A percentile compares a stretch with the other conserved stretches of the same genome.
These are phyloP conservation scores for Campylomormyrus tamandua DNA, from an alignment of 2,113 vertebrate species.

Conservation along the genomic window DNA sequence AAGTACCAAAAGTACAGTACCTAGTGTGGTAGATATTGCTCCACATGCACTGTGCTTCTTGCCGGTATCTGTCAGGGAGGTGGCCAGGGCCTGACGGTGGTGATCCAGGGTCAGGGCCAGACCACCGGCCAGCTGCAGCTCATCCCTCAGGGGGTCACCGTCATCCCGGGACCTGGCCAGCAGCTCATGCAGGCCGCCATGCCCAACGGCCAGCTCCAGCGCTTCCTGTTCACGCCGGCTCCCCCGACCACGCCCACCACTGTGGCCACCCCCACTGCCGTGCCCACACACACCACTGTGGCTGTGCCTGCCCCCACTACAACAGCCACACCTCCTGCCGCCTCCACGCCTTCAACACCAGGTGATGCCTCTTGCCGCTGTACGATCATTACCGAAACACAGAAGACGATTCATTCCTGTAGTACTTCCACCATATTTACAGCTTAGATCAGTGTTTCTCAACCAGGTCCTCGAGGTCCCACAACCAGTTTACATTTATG, in stretches of 20 bases:
- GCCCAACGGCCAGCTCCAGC: conserved; percentile 93
- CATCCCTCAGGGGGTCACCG: conserved; percentile 88
- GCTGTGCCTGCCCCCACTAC: conserved; percentile 18
- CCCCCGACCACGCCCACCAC: conserved; percentile 27
- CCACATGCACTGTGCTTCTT: not conserved
- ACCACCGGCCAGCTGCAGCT: conserved; percentile 92
- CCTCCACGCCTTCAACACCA: conserved; percentile 66
- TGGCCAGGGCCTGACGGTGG: conserved; percentile 90
- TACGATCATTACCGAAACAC: not conserved
- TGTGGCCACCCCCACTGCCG: conserved; percentile 30
- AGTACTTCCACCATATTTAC: not conserved
- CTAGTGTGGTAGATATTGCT: not conserved
- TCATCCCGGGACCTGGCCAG: conserved; percentile 89
- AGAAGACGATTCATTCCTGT: not conserved
- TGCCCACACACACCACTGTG: conserved; percentile 54
- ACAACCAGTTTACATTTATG: not conserved
- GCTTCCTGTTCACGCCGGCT: conserved; percentile 92
- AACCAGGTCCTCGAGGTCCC: not conserved
- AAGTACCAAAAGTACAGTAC: not conserved
- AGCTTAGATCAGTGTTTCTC: not conserved
- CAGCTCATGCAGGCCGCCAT: conserved; percentile 98
- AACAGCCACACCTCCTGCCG: conserved; percentile 28
- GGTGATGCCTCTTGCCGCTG: conserved; percentile 53
- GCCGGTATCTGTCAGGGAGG: conserved; percentile 62
- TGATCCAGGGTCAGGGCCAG: conserved; percentile 97